Conservation (phyloP, 2,888 invertebrate genomes). For the Bembecia ichneumoniformis region DNA sequence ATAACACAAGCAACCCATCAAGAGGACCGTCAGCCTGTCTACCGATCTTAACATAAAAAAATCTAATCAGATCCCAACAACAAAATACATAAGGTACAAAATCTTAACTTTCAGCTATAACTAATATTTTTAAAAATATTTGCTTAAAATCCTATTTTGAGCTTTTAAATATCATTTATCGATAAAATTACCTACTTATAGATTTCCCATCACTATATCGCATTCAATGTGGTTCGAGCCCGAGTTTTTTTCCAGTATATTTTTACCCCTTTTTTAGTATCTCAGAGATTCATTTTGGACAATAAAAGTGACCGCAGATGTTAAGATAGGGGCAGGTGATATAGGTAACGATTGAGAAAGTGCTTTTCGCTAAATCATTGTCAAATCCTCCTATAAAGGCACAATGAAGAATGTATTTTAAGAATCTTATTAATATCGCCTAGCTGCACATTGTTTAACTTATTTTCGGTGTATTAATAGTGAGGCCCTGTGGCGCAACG, state of each 20-base stretch:
- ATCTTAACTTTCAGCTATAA: no score
- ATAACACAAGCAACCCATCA: no score
- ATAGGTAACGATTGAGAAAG: conserved; percentile 14
- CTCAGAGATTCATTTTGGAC: conserved; percentile 36
- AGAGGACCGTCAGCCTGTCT: no score
- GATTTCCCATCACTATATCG: neutral
- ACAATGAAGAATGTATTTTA: conserved; percentile 5
- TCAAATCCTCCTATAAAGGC: conserved; percentile 13
- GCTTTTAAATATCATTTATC: neutral
- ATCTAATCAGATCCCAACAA: no score
- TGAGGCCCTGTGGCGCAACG: conserved; percentile 75
- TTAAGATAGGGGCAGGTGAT: conserved; percentile 40
- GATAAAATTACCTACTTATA: neutral
- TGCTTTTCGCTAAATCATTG: conserved; percentile 25
- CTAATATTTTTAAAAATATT: no score
- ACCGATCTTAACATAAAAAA: no score
- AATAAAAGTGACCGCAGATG: conserved; percentile 58
- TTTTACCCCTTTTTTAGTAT: conserved; percentile 27
- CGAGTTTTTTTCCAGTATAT: neutral
- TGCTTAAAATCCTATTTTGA: no score
- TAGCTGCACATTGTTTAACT: no score
- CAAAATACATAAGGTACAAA: no score
- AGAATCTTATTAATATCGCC: neutral
- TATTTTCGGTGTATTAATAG: no score
- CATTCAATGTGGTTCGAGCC: neutral